Percentiles rank a stretch among this genome's conserved stretches.
Conservation (phyloP, 2,113 vertebrate species). For the Dendropsophus ebraccatus region DNA sequence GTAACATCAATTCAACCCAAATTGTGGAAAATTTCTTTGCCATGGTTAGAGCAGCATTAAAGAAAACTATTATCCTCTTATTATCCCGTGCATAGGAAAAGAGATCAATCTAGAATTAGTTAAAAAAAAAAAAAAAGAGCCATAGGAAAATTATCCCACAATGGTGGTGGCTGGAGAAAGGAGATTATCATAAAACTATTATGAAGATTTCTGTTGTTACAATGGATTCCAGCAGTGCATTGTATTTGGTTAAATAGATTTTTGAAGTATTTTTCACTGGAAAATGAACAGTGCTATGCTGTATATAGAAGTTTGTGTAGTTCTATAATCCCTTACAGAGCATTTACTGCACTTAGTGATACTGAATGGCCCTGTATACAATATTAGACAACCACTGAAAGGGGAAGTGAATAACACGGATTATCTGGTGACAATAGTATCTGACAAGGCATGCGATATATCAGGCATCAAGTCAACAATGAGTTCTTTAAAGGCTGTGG, state of each 20-base stretch:
- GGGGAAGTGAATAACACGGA: too few species aligned
- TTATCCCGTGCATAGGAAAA: not conserved
- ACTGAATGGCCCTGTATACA: too few species aligned
- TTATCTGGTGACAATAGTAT: too few species aligned
- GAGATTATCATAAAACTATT: not conserved
- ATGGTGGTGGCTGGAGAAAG: not conserved
- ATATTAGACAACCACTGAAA: too few species aligned
- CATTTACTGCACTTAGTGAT: too few species aligned
- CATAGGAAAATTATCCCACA: not conserved
- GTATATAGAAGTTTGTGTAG: not conserved
- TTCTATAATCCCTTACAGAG: not conserved
- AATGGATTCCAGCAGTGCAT: not conserved
- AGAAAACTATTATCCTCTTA: not conserved
- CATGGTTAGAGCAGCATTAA: not conserved
- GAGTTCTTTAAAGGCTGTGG: too few species aligned
- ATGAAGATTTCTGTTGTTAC: not conserved
- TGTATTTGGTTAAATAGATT: conserved; percentile 6
- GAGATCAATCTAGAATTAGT: not conserved
- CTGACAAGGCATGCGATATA: too few species aligned
- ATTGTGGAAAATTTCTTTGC: not conserved
- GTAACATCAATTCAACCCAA: not conserved
- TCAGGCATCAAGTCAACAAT: too few species aligned
- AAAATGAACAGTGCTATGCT: not conserved
- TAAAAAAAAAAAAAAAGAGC: too few species aligned
- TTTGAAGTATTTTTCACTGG: not conserved